Conservation (phyloP, 2,113 vertebrate genomes). For the Entomyzon cyanotis region DNA sequence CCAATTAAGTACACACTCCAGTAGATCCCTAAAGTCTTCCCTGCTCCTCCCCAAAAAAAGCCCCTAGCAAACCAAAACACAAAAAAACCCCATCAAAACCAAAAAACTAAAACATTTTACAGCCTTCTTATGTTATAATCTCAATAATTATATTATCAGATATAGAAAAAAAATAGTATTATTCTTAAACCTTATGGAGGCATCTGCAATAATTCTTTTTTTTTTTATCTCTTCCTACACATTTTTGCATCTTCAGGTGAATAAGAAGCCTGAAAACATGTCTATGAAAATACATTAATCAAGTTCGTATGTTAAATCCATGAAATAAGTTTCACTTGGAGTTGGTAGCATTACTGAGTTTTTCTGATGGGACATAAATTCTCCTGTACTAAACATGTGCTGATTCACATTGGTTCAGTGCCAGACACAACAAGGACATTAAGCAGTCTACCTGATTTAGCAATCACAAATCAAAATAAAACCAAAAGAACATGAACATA, state of each 20-base stretch:
- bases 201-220: background rate
- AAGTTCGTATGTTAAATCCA: background rate
- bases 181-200: slow-evolving; percentile 28
- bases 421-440: background rate
- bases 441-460: background rate
- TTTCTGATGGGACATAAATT: background rate
- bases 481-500: background rate
- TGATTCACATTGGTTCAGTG: background rate
- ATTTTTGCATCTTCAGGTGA: background rate
- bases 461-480: background rate
- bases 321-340: background rate
- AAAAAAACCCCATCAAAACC: background rate
- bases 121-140: slow-evolving; percentile 3
- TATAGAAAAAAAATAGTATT: slow-evolving; percentile 4
- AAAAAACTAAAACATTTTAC: background rate
- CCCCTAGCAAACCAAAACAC: background rate
- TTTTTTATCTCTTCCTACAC: background rate
- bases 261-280: background rate
- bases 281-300: background rate
- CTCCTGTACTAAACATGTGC: background rate
- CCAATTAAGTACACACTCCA: slow-evolving; percentile 53
- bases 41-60: background rate
- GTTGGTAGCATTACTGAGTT: background rate
- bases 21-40: slow-evolving; percentile 1
- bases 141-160: background rate